Evolutionary conservation across 2,113 vertebrate genomes (phyloP), one percentile per base, ranked within the genome.

Genomic region (Arizona elegans): DNA sequence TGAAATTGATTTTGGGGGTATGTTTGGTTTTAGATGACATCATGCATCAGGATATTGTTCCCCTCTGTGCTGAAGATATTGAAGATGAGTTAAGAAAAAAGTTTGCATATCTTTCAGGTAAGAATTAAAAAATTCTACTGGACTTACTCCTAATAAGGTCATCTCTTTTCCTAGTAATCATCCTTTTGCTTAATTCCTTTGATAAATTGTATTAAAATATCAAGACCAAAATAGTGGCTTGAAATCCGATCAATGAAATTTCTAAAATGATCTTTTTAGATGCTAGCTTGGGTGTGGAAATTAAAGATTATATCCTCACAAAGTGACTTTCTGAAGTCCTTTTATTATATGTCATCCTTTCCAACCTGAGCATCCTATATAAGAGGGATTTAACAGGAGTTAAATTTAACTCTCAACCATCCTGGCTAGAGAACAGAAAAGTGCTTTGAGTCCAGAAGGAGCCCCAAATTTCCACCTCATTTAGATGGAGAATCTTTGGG

Each of bases 81-180:
- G 97, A 98, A 52, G 98, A 98, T 87, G 98, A 99, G 96, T 98
- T 99, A 96, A 98, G 96, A 97, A 99, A 98, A 95, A 98, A 98
- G 90, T 99, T 99, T 58, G 99, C 99, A 89, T 99, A 99, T 97
- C 97, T 99, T 33, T 99, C 99, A 95, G 99, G 99, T 99, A 95
- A 98, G 96, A 54, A 3, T 38, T 0, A 0, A 58, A 47, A 4
- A 56, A 95, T 6, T 13, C 0, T 94, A 15, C 9, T 90, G 1
- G 1, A 91, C 1, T 4, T 0, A 0, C 70, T 81, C 1, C 70
- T 43, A 21, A 81, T 43, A 81, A 81, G 33, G 9, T 81, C 33
- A 81, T 10, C 75, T 43, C 17, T 81, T 81, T 81, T 81, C 33
- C 33, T 81, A 81, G 19, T 43, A 81, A 43, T 81, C 75, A 81